A percentile compares a stretch with the other conserved stretches of the same genome.
Evolutionary conservation across 1,140 invertebrate species (phyloP).

Genomic region (Luehdorfia chinensis): DNA sequence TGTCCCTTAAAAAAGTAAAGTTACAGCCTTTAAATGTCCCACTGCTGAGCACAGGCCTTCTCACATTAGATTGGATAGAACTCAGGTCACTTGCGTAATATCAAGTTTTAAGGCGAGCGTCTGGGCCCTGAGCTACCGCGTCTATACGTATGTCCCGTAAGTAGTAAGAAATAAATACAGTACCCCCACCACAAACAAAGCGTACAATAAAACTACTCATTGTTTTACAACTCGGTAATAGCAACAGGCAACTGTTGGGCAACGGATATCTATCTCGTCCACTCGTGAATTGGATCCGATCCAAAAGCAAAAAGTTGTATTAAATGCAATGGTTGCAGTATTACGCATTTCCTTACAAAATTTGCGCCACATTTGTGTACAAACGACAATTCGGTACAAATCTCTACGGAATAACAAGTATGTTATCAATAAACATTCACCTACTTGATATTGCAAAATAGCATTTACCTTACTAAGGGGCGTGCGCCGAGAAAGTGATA

Average conservation of each 20-base stretch:
- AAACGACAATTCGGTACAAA: background rate
- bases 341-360: conserved; percentile 2
- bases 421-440: conserved; percentile 29
- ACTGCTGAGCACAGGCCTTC: too few relatives aligned
- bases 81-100: too few relatives aligned
- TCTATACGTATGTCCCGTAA: too few relatives aligned
- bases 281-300: background rate
- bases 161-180: too few relatives aligned
- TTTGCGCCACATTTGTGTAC: background rate
- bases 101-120: too few relatives aligned
- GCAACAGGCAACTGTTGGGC: background rate
- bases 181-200: too few relatives aligned
- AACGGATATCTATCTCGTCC: conserved; percentile 2
- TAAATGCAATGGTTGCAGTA: conserved; percentile 1
- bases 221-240: background rate
- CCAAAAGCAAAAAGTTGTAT: conserved; percentile 4
- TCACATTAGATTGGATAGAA: too few relatives aligned
- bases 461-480: conserved; percentile 23
- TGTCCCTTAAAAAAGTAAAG: too few relatives aligned
- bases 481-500: conserved; percentile 49
- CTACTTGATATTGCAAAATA: conserved; percentile 35
- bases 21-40: too few relatives aligned
- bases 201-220: background rate
- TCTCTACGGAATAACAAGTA: conserved; percentile 19
- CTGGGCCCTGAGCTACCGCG: too few relatives aligned